Evolutionary conservation across 2,113 vertebrate genomes (phyloP), one percentile per base, ranked within the genome.

Genomic region (Sterrhoptilus dennistouni): DNA sequence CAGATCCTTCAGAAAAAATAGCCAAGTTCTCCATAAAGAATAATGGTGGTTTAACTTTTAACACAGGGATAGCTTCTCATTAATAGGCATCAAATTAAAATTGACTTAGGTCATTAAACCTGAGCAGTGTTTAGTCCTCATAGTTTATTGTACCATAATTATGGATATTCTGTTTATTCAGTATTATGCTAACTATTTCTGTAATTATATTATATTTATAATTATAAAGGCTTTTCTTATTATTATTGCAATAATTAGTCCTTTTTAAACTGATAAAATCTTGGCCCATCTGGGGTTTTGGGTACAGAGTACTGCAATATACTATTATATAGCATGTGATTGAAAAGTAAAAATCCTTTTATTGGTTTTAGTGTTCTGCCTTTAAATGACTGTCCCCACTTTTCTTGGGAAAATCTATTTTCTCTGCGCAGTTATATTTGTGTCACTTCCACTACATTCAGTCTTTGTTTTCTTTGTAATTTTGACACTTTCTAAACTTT

Each of bases 271-370:
- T 86, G 50, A 21, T 59, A 77, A 91, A 95, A 79, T 81, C 82
- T 94, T 94, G 64, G 42, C 47, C 78, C 31, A 59, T 94, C 50
- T 86, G 71, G 60, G 64, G 38, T 83, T 87, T 78, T 92, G 59
- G 57, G 60, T 77, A 77, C 54, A 74, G 63, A 90, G 60, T 75
- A 69, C 50, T 80, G 33, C 42, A 88, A 38, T 38, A 38, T 38
- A 38, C 38, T 91, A 87, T 93, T 83, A 52, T 57, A 57, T 69
- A 79, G 65, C 50, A 65, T 72, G 49, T 50, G 70, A 40, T 79
- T 87, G 35, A 83, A 94, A 95, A 94, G 70, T 80, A 94, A 69
- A 91, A 90, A 85, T 90, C 47, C 33, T 93, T 90, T 85, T 64
- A 70, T 78, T 94, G 14, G 63, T 94, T 95, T 94, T 88, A 93